Conservation (phyloP, 2,113 vertebrate genomes). For the Otocyon megalotis region DNA sequence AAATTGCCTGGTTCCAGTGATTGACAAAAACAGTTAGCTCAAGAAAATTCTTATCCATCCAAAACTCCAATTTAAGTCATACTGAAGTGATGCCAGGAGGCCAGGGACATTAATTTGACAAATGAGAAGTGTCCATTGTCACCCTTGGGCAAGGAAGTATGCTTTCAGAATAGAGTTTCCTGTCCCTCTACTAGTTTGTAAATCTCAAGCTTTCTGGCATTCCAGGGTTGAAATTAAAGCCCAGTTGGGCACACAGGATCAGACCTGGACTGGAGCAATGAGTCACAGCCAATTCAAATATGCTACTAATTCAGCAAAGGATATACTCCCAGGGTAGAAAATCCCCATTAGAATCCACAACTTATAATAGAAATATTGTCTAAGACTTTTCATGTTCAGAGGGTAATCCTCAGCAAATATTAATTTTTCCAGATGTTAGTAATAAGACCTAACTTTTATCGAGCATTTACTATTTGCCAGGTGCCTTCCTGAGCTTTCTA, state of each 20-base stretch:
- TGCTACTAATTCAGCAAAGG: slow-evolving; percentile 41
- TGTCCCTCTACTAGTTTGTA: slow-evolving; percentile 45
- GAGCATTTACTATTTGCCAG: background rate
- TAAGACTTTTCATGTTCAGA: background rate
- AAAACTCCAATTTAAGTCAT: slow-evolving; percentile 55
- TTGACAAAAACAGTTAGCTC: slow-evolving; percentile 68
- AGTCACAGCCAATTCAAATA: background rate
- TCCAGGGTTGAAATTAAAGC: background rate
- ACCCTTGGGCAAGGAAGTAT: slow-evolving; percentile 28
- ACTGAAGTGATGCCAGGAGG: slow-evolving; percentile 30
- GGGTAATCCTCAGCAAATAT: slow-evolving; percentile 17
- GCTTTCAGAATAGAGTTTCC: slow-evolving; percentile 54
- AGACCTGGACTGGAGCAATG: background rate
- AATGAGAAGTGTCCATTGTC: slow-evolving; percentile 60
- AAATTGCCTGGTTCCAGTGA: slow-evolving; percentile 68
- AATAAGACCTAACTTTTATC: background rate
- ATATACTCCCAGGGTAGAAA: background rate
- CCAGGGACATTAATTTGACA: slow-evolving; percentile 71
- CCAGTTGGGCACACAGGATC: background rate
- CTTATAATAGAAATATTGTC: background rate
- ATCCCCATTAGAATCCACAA: background rate
- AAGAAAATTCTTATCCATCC: slow-evolving; percentile 65
- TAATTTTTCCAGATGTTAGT: background rate
- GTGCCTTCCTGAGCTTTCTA: background rate
- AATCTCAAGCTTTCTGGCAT: slow-evolving; percentile 52